Evolutionary conservation across 2,888 invertebrate genomes (phyloP).

Genomic region (Pollenia griseotomentosa): DNA sequence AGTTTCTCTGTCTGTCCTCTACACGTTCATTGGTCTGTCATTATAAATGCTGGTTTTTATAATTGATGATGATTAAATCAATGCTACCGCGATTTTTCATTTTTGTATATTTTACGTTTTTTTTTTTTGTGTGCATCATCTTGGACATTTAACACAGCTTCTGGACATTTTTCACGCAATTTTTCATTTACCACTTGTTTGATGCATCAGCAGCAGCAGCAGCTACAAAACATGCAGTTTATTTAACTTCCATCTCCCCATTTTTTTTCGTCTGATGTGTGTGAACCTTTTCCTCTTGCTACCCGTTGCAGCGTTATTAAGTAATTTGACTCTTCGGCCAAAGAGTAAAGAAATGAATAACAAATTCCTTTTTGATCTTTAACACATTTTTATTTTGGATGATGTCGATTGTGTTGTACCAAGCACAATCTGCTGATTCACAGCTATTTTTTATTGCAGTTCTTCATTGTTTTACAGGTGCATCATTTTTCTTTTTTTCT

Average conservation of each 20-base stretch:
- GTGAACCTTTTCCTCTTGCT: conserved; percentile 4
- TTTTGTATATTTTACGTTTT: conserved; percentile 8
- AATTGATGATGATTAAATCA: conserved; percentile 84
- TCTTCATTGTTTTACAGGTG: conserved; percentile 60
- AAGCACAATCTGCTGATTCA: conserved; percentile 14
- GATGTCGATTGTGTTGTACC: conserved; percentile 39
- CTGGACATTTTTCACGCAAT: conserved; percentile 74
- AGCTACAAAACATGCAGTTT: conserved; percentile 15
- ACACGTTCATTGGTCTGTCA: conserved; percentile 63
- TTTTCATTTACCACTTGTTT: conserved; percentile 66
- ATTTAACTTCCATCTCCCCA: conserved; percentile 35
- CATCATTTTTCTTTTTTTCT: conserved; percentile 14
- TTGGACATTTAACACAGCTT: conserved; percentile 66
- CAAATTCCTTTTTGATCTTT: conserved; percentile 66
- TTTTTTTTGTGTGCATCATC: conserved; percentile 25
- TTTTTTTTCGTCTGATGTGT: neutral
- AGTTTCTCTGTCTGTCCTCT: conserved; percentile 29
- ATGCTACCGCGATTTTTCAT: conserved; percentile 80
- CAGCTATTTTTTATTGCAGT: neutral
- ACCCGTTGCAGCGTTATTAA: conserved; percentile 70
- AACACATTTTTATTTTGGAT: conserved; percentile 57
- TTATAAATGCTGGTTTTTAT: conserved; percentile 76
- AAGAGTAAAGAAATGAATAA: conserved; percentile 34
- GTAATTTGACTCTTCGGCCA: conserved; percentile 67
- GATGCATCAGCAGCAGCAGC: conserved; percentile 33